phyloP scores from a whole-genome alignment of 1,140 invertebrate genomes.

The Chlorops oryzae region DNA sequence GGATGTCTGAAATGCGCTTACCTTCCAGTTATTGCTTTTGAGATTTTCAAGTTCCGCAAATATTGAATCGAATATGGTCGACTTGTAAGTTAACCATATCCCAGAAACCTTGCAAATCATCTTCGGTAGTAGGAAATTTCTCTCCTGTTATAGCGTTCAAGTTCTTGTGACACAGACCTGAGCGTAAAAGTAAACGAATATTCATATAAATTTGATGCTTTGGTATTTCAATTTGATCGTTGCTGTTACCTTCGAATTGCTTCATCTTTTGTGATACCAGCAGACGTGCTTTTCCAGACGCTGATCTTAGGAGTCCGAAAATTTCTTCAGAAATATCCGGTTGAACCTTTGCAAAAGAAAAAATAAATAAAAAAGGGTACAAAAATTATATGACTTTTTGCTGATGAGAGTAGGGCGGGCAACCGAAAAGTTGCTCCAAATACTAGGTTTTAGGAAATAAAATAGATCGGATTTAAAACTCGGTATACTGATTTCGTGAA shows the following conservation, averaged over 20 bases:
- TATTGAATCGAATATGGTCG: conserved; percentile 66
- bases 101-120: conserved; percentile 93
- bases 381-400: no score
- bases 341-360: conserved; percentile 25
- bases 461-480: no score
- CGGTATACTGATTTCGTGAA: no score
- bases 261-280: conserved; percentile 88
- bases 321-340: conserved; percentile 66
- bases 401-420: no score
- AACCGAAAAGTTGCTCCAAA: no score
- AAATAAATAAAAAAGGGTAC: no score
- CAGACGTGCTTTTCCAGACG: conserved; percentile 84
- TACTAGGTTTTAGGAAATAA: no score
- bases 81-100: conserved; percentile 93
- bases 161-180: conserved; percentile 57
- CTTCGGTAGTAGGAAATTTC: conserved; percentile 75
- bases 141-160: conserved; percentile 66
- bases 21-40: conserved; percentile 65
- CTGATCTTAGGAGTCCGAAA: conserved; percentile 75
- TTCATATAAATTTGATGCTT: background rate
- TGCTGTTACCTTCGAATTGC: conserved; percentile 73
- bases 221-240: background rate
- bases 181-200: conserved; percentile 19
- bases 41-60: conserved; percentile 70
- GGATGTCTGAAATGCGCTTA: conserved; percentile 15